Percentiles rank a stretch among this genome's conserved stretches.
Evolutionary conservation across 1,140 invertebrate species (phyloP).

Genomic region (Dufourea novaeangliae): DNA sequence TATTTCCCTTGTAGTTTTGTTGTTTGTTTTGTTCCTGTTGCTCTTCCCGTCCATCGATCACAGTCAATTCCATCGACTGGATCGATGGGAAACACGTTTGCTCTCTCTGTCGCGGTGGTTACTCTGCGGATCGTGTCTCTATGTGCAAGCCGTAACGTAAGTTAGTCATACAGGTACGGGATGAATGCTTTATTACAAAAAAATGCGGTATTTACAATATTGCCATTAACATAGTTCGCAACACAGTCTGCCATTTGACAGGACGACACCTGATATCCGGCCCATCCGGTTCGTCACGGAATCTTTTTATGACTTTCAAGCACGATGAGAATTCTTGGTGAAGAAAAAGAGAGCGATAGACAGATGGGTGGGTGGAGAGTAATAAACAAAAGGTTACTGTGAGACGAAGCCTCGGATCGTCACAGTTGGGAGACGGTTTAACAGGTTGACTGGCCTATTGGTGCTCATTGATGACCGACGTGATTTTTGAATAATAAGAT

Average conservation of each 20-base stretch:
- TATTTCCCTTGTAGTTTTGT: too few relatives aligned
- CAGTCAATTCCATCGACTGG: too few relatives aligned
- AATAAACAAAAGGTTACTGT: slow-evolving; percentile 29
- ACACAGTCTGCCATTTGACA: background rate
- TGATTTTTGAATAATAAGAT: too few relatives aligned
- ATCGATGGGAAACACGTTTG: background rate
- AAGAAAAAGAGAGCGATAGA: background rate
- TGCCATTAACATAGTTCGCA: slow-evolving; percentile 29
- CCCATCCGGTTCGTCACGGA: slow-evolving; percentile 3
- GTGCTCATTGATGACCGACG: too few relatives aligned
- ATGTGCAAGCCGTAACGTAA: slow-evolving; percentile 47
- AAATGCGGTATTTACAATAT: slow-evolving; percentile 52
- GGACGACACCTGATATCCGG: background rate
- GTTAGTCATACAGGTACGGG: slow-evolving; percentile 43
- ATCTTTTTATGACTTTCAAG: slow-evolving; percentile 32
- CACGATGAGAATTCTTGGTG: slow-evolving; percentile 9
- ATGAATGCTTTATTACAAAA: slow-evolving; percentile 48
- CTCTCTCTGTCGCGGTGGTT: too few relatives aligned
- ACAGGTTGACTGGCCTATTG: too few relatives aligned
- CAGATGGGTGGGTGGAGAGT: background rate
- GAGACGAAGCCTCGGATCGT: slow-evolving; percentile 23
- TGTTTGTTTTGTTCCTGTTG: too few relatives aligned
- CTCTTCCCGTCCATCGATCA: background rate
- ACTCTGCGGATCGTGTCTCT: slow-evolving; percentile 8
- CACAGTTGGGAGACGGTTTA: too few relatives aligned